Conservation (phyloP, 2,113 vertebrate species). For the Procavia capensis region DNA sequence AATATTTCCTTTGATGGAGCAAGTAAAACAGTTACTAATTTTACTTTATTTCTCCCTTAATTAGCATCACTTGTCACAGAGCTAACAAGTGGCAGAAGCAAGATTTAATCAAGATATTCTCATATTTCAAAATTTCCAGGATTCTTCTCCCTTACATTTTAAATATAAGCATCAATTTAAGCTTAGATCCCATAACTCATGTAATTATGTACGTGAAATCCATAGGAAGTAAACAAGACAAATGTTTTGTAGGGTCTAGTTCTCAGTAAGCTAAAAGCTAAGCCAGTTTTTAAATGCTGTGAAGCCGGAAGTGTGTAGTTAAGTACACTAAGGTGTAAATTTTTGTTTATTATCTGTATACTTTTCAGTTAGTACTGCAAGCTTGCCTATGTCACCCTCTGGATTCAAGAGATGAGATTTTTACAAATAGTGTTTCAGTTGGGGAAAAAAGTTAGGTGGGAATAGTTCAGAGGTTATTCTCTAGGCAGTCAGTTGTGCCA, state of each 20-base stretch:
- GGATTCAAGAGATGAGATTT: not conserved
- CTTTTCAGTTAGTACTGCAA: slow-evolving; percentile 51
- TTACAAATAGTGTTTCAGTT: not conserved
- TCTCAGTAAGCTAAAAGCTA: not conserved
- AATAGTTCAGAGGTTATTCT: not conserved
- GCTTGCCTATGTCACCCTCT: not conserved
- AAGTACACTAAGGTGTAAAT: slow-evolving; percentile 38
- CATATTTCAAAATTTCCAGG: not conserved
- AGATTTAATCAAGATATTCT: not conserved
- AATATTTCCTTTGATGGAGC: not conserved
- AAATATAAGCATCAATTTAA: slow-evolving; percentile 48
- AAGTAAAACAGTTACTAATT: not conserved
- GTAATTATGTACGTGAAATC: slow-evolving; percentile 39
- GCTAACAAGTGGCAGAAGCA: not conserved
- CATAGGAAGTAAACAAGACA: not conserved
- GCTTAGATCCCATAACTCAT: not conserved
- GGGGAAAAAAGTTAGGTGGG: not conserved
- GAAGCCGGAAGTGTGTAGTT: slow-evolving; percentile 52
- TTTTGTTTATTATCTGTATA: slow-evolving; percentile 52
- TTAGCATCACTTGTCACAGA: not conserved
- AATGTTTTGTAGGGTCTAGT: not conserved
- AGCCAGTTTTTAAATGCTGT: slow-evolving; percentile 33
- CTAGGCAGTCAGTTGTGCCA: not conserved
- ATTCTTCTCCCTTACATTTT: not conserved
- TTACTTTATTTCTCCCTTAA: not conserved